Conservation (phyloP, 1,140 invertebrate species). For the Drosophila lini region DNA sequence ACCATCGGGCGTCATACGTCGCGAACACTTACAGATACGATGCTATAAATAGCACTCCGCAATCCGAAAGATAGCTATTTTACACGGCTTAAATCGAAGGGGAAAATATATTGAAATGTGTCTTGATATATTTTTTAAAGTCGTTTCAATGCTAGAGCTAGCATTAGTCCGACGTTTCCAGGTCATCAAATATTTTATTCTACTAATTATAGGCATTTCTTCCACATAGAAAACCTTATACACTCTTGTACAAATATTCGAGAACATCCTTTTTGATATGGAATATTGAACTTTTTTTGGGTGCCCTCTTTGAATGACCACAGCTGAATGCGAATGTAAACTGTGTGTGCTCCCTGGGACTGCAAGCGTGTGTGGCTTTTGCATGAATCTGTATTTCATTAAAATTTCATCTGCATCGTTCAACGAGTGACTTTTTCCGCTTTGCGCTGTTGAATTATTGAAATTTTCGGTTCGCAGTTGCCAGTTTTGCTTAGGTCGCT, state of each 20-base stretch:
- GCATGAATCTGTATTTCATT: conserved; percentile 82
- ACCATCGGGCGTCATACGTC: conserved; percentile 33
- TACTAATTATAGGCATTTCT: background rate
- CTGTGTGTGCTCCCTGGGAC: conserved; percentile 19
- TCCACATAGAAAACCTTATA: background rate
- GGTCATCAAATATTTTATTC: background rate
- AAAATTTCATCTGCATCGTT: conserved; percentile 83
- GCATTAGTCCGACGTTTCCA: background rate
- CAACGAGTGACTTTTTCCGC: conserved; percentile 83
- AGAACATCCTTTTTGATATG: background rate
- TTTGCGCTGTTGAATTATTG: conserved; percentile 83
- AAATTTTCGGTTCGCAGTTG: conserved; percentile 78
- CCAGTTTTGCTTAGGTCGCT: conserved; percentile 59
- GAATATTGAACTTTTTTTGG: background rate
- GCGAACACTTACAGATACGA: background rate
- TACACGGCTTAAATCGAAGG: too few species aligned
- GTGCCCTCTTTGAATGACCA: background rate
- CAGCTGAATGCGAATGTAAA: conserved; percentile 21
- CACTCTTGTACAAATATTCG: background rate
- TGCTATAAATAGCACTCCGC: background rate
- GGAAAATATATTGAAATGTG: too few species aligned
- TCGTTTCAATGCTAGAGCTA: background rate
- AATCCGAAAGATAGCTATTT: too few species aligned
- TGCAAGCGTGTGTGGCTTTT: conserved; percentile 57
- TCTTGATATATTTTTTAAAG: background rate